phyloP scores from a whole-genome alignment of 2,888 invertebrate genomes.

The Pyralis farinalis region DNA sequence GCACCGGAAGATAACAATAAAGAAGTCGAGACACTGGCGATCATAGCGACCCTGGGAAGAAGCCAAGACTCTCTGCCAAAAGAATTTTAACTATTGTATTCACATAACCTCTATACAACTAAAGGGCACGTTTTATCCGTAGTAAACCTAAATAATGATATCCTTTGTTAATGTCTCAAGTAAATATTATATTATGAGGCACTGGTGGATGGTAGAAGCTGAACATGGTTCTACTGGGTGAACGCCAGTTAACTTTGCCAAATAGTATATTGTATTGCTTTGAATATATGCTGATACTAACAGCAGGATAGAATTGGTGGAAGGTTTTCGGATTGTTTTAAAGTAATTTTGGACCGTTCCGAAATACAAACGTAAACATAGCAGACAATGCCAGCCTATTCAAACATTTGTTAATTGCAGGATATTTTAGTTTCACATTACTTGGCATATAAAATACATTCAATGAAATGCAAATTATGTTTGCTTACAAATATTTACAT shows the following conservation, averaged over 20 bases:
- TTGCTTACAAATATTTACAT: too few species aligned
- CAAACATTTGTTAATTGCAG: too few species aligned
- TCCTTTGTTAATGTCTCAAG: too few species aligned
- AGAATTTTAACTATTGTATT: constrained; percentile 38
- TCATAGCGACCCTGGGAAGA: constrained; percentile 11
- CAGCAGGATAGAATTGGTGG: constrained; percentile 32
- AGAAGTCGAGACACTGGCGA: constrained; percentile 34
- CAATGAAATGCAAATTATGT: too few species aligned
- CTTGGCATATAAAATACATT: too few species aligned
- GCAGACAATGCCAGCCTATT: too few species aligned
- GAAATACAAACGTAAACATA: constrained; percentile 3
- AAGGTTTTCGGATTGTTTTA: constrained; percentile 25
- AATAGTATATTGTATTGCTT: constrained; percentile 41
- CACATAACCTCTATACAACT: constrained; percentile 10
- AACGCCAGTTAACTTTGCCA: constrained; percentile 62
- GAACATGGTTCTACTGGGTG: constrained; percentile 38
- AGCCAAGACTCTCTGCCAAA: constrained; percentile 44
- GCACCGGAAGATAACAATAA: constrained; percentile 30
- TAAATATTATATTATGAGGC: too few species aligned
- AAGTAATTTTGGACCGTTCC: constrained; percentile 17
- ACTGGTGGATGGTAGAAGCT: too few species aligned
- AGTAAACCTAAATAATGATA: not conserved
- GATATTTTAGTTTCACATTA: too few species aligned
- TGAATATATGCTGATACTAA: constrained; percentile 37
- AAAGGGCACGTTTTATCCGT: not conserved